These are phyloP conservation scores for Cheilosia vulpina DNA, from an alignment of 2,888 invertebrate genomes.

Conservation along the genomic window DNA sequence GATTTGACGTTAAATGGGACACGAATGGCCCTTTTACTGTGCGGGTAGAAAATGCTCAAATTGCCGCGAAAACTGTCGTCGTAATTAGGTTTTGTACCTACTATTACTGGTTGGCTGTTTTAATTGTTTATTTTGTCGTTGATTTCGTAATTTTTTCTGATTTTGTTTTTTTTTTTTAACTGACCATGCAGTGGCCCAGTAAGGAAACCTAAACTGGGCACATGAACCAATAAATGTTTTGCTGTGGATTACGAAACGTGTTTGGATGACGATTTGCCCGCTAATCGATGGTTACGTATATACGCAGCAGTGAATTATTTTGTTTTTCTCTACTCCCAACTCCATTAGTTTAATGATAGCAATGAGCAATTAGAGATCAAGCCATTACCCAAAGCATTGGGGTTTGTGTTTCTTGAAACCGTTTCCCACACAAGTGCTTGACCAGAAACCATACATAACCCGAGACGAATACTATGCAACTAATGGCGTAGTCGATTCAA, in stretches of 20 bases:
- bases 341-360: slow-evolving; percentile 18
- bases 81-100: slow-evolving; percentile 30
- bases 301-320: slow-evolving; percentile 6
- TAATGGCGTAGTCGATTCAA: slow-evolving; percentile 9
- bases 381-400: neutral
- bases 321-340: neutral
- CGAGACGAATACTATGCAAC: neutral
- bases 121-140: slow-evolving; percentile 22
- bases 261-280: slow-evolving; percentile 14
- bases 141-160: slow-evolving; percentile 26
- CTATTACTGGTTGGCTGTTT: neutral
- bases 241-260: slow-evolving; percentile 23
- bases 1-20: slow-evolving; percentile 26
- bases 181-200: slow-evolving; percentile 5
- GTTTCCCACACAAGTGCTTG: neutral
- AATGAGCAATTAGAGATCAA: neutral
- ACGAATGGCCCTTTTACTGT: slow-evolving; percentile 8
- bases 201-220: slow-evolving; percentile 1
- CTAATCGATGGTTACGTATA: slow-evolving; percentile 44
- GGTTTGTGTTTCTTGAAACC: slow-evolving; percentile 7
- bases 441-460: neutral
- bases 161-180: neutral
- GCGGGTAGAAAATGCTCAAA: slow-evolving; percentile 11
- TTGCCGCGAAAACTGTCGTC: slow-evolving; percentile 30
- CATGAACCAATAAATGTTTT: slow-evolving; percentile 8